Percentiles rank a stretch among this genome's conserved stretches.
Evolutionary conservation across 2,888 invertebrate species (phyloP).

Genomic region (Phragmatobia fuliginosa): DNA sequence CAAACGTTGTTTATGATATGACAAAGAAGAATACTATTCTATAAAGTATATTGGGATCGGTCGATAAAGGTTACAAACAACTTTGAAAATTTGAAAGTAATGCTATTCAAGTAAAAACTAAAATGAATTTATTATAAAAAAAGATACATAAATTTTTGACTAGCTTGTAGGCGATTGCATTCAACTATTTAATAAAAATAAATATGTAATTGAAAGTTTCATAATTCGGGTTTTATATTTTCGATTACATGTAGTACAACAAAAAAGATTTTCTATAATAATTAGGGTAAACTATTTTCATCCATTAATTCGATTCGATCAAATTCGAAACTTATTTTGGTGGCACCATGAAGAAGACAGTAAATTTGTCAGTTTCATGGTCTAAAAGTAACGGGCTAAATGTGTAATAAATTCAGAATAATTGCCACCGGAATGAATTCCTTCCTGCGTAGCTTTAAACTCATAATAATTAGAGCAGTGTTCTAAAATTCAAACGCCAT

Average conservation of each 20-base stretch:
- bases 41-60: neutral
- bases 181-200: neutral
- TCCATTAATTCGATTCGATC: no score
- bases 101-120: neutral
- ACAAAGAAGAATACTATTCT: neutral
- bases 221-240: neutral
- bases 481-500: slow-evolving; percentile 14
- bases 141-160: neutral
- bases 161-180: neutral
- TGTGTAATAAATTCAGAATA: neutral
- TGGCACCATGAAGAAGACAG: neutral
- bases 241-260: neutral
- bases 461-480: slow-evolving; percentile 15
- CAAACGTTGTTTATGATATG: neutral
- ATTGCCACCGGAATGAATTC: slow-evolving; percentile 7
- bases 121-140: neutral
- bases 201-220: neutral
- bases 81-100: neutral
- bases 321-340: neutral
- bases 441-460: slow-evolving; percentile 10
- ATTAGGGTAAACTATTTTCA: no score
- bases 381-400: neutral
- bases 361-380: neutral
- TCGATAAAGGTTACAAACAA: neutral
- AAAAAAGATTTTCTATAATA: no score